These are phyloP conservation scores for Tachina grossa DNA, from an alignment of 2,888 invertebrate species.

Conservation along the genomic window DNA sequence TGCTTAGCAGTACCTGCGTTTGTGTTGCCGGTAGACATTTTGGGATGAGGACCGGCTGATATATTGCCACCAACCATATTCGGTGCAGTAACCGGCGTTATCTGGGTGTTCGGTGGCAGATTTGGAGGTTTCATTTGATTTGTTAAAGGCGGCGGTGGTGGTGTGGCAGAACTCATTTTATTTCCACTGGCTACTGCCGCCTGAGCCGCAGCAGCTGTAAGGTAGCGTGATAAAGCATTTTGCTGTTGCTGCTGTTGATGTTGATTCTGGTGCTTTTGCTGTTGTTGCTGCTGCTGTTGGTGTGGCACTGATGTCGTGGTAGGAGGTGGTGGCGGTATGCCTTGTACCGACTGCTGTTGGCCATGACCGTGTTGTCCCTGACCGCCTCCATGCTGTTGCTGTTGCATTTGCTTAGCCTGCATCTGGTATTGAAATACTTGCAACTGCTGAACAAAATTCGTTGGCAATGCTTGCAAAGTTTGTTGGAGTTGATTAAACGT, in stretches of 20 bases:
- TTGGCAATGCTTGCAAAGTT: slow-evolving; percentile 76
- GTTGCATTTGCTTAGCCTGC: slow-evolving; percentile 83
- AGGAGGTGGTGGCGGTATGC: slow-evolving; percentile 73
- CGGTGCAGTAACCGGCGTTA: slow-evolving; percentile 74
- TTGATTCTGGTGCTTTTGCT: slow-evolving; percentile 75
- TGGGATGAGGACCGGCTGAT: slow-evolving; percentile 52
- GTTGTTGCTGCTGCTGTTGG: slow-evolving; percentile 70
- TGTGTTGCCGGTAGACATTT: slow-evolving; percentile 49
- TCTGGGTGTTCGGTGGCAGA: slow-evolving; percentile 76
- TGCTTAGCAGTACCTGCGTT: slow-evolving; percentile 59
- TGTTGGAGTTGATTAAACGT: slow-evolving; percentile 77
- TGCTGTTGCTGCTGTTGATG: slow-evolving; percentile 75
- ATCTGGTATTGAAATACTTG: slow-evolving; percentile 78
- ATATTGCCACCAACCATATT: slow-evolving; percentile 54
- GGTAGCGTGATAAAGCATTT: slow-evolving; percentile 74
- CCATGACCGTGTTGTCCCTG: slow-evolving; percentile 71
- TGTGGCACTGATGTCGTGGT: slow-evolving; percentile 72
- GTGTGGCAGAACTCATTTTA: slow-evolving; percentile 71
- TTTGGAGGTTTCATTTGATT: slow-evolving; percentile 76
- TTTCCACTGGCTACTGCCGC: slow-evolving; percentile 62
- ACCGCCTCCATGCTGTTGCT: slow-evolving; percentile 69
- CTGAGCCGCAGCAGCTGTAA: slow-evolving; percentile 73
- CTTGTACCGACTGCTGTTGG: slow-evolving; percentile 69
- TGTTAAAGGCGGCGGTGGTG: slow-evolving; percentile 72
- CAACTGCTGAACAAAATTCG: slow-evolving; percentile 78